Base-by-base conservation (phyloP, 2,797 vertebrate genomes). In the Typhlichthys eigenmanni region DNA sequence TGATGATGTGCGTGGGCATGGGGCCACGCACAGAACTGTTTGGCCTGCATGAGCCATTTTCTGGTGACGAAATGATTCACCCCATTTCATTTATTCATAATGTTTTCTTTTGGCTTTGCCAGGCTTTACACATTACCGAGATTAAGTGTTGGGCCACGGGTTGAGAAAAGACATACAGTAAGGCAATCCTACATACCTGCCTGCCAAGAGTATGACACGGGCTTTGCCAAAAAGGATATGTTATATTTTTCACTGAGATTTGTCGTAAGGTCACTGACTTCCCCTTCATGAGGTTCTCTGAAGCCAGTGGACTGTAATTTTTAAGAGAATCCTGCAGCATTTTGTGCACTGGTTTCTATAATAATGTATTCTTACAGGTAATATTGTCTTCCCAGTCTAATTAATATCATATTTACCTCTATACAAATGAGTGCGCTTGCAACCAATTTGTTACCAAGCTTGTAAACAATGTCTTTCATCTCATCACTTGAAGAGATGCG, bases 31-130 rank as follows among this genome's bases (percentile, higher is more conserved):
- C 16, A 52, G 16, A 52, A 43, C 38, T 8, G 38, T 43, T 43
- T 43, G 38, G 38, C 38, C 38, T 43, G 38, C 38, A 7, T 43
- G 68, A 69, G 84, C 81, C 85, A 85, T 81, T 86, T 17, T 59
- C 68, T 69, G 64, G 2, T 85, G 83, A 85, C 85, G 83, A 79
- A 75, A 80, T 78, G 82, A 83, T 86, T 87, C 78, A 89, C 80
- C 76, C 85, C 34, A 80, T 85, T 86, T 84, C 86, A 72, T 76
- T 61, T 68, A 60, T 59, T 55, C 38, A 6, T 38, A 29, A 68
- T 55, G 55, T 76, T 77, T 72, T 72, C 32, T 5, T 62, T 47
- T 47, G 61, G 64, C 78, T 68, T 54, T 78, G 80, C 81, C 79
- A 80, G 83, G 77, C 76, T 78, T 78, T 74, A 69, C 70, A 80